Percentiles rank a stretch among this genome's conserved stretches.
Evolutionary conservation across 2,888 invertebrate genomes (phyloP).

Genomic region (Drosophila mimetica): DNA sequence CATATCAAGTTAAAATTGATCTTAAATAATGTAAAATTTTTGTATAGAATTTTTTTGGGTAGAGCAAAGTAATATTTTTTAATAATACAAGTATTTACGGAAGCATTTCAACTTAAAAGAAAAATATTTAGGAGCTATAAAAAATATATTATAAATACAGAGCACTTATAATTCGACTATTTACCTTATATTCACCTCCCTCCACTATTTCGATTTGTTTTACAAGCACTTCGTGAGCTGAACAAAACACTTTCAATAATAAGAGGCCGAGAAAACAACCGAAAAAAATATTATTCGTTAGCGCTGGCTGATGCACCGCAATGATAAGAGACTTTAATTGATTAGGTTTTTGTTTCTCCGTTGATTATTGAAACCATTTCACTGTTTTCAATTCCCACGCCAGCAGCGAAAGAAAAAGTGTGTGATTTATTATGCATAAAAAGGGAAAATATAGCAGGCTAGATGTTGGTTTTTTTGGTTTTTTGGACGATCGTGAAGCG

Average conservation of each 20-base stretch:
- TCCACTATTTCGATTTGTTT: conserved; percentile 39
- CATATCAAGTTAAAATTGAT: too few relatives aligned
- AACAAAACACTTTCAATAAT: conserved; percentile 61
- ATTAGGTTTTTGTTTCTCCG: conserved; percentile 70
- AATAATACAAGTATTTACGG: too few relatives aligned
- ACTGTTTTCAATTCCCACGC: conserved; percentile 74
- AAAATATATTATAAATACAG: too few relatives aligned
- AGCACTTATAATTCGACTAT: background rate
- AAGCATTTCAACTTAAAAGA: too few relatives aligned
- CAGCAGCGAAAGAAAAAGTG: conserved; percentile 54
- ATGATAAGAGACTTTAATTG: conserved; percentile 78
- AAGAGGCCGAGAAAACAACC: conserved; percentile 28
- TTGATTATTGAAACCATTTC: conserved; percentile 72
- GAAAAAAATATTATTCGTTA: conserved; percentile 39
- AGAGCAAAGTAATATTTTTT: too few relatives aligned
- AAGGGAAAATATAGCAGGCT: conserved; percentile 65
- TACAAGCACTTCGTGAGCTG: conserved; percentile 69
- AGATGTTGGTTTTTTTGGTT: conserved; percentile 9
- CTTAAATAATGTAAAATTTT: too few relatives aligned
- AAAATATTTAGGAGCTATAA: too few relatives aligned
- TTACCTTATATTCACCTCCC: background rate
- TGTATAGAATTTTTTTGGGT: too few relatives aligned
- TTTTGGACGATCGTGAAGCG: conserved; percentile 21
- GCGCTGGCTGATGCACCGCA: conserved; percentile 68
- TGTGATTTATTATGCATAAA: conserved; percentile 44